These are phyloP conservation scores for Didymodactylos carnosus DNA, from an alignment of 2,888 invertebrate species.

Conservation along the genomic window DNA sequence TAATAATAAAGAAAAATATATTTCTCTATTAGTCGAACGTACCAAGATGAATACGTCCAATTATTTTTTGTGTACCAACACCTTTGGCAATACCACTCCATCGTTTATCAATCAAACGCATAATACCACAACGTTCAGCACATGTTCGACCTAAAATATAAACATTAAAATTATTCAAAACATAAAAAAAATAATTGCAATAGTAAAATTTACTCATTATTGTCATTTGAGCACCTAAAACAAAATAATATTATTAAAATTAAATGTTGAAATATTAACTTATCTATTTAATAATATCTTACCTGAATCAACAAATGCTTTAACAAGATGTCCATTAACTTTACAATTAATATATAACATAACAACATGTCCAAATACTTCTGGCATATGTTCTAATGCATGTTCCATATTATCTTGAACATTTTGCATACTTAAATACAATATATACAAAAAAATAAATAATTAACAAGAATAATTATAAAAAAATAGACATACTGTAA, in stretches of 20 bases:
- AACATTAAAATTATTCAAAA: too few species aligned
- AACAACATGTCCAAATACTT: slow-evolving; percentile 85
- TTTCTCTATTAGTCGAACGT: slow-evolving; percentile 14
- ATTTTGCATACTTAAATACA: slow-evolving; percentile 52
- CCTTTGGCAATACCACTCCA: slow-evolving; percentile 94
- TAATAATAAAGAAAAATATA: not conserved
- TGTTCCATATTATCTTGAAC: slow-evolving; percentile 95
- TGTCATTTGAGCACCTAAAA: slow-evolving; percentile 68
- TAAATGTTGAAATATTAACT: slow-evolving; percentile 2
- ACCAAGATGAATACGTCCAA: slow-evolving; percentile 66
- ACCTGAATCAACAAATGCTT: slow-evolving; percentile 96
- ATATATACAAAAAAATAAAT: not conserved
- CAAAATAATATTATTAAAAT: slow-evolving; percentile 10
- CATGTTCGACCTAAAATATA: too few species aligned
- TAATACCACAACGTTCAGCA: slow-evolving; percentile 52
- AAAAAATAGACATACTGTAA: not conserved
- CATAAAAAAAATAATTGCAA: too few species aligned
- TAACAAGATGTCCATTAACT: slow-evolving; percentile 85
- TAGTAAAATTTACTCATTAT: slow-evolving; percentile 96
- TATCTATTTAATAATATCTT: slow-evolving; percentile 29
- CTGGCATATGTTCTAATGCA: slow-evolving; percentile 93
- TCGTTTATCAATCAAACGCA: slow-evolving; percentile 49
- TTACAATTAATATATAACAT: slow-evolving; percentile 88
- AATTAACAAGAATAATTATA: not conserved
- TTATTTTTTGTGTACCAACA: slow-evolving; percentile 81